Percentiles rank a stretch among this genome's conserved stretches.
phyloP scores from a whole-genome alignment of 2,888 invertebrate genomes.

The Laspeyria flexula region DNA sequence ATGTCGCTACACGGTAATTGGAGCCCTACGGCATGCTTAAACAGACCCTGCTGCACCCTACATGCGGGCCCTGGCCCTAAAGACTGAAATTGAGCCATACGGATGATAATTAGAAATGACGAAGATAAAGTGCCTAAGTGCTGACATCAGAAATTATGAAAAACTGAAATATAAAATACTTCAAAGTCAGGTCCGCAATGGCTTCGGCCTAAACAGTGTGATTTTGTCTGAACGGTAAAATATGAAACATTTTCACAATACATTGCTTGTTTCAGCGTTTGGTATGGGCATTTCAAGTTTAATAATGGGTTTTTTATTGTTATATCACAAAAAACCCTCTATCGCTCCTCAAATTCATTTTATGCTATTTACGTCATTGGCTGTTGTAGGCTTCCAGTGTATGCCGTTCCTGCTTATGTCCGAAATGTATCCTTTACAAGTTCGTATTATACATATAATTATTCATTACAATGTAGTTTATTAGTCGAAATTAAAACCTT shows the following conservation, averaged over 20 bases:
- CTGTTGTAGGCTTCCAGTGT: slow-evolving; percentile 60
- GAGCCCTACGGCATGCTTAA: too few relatives aligned
- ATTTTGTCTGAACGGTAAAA: neutral
- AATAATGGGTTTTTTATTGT: slow-evolving; percentile 40
- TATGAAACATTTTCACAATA: neutral
- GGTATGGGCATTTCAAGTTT: slow-evolving; percentile 54
- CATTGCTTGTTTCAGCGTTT: slow-evolving; percentile 51
- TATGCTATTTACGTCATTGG: slow-evolving; percentile 52
- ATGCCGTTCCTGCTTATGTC: slow-evolving; percentile 64
- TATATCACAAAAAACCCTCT: slow-evolving; percentile 20
- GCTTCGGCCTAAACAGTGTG: too few relatives aligned
- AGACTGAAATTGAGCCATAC: too few relatives aligned
- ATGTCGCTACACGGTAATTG: too few relatives aligned
- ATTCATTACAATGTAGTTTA: neutral
- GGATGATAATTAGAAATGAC: too few relatives aligned
- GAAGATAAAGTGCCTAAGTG: too few relatives aligned
- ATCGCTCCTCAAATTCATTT: slow-evolving; percentile 52
- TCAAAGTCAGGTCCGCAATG: too few relatives aligned
- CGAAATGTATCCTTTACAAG: slow-evolving; percentile 71
- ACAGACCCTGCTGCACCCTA: too few relatives aligned
- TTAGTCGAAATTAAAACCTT: too few relatives aligned
- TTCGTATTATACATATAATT: slow-evolving; percentile 32
- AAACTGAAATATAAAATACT: too few relatives aligned
- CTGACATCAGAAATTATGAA: too few relatives aligned
- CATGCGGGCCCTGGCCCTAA: too few relatives aligned